Evolutionary conservation across 2,888 invertebrate genomes (phyloP).

Genomic region (Eurytoma adleriae): DNA sequence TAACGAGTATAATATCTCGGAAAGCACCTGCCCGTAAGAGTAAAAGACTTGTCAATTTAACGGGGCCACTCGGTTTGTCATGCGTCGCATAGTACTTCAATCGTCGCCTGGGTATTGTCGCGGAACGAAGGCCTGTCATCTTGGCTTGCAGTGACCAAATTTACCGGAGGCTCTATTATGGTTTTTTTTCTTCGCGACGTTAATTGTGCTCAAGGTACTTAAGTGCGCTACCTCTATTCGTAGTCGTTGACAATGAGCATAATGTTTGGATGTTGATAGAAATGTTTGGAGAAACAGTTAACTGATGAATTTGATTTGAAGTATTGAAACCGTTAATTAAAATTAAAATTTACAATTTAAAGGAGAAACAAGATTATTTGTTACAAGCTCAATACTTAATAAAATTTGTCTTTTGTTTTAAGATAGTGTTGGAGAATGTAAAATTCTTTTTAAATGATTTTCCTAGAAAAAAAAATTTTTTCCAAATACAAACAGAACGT

Average conservation of each 20-base stretch:
- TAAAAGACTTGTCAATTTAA: slow-evolving; percentile 2
- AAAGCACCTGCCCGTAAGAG: not conserved
- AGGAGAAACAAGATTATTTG: too few relatives aligned
- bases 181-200: not conserved
- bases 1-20: not conserved
- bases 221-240: not conserved
- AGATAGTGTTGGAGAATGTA: too few relatives aligned
- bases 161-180: not conserved
- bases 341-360: too few relatives aligned
- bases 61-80: slow-evolving; percentile 38
- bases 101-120: slow-evolving; percentile 7
- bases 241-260: too few relatives aligned
- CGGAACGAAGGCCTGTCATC: slow-evolving; percentile 4
- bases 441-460: too few relatives aligned
- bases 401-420: too few relatives aligned
- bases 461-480: not conserved
- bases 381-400: too few relatives aligned
- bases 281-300: too few relatives aligned
- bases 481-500: not conserved
- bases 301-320: too few relatives aligned
- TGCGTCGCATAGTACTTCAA: slow-evolving; percentile 26
- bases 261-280: too few relatives aligned
- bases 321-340: too few relatives aligned
- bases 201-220: not conserved
- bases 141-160: not conserved